Percentiles rank a stretch among this genome's conserved stretches.
Evolutionary conservation across 2,797 vertebrate genomes (phyloP).

Genomic region (Neoniphon sammara): DNA sequence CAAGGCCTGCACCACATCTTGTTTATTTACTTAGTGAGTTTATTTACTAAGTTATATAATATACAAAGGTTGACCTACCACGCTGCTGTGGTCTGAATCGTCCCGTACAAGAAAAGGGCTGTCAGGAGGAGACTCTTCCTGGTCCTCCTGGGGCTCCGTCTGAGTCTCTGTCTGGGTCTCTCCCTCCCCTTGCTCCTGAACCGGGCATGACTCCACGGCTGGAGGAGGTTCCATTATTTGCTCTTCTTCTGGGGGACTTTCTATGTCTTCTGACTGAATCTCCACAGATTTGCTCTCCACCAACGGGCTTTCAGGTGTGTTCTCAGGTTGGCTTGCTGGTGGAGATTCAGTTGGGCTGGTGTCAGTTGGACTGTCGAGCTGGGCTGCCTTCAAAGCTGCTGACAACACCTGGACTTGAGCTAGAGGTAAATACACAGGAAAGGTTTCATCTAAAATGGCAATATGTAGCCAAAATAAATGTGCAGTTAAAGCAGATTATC

Average conservation of each 20-base stretch:
- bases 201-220: slow-evolving; percentile 57
- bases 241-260: slow-evolving; percentile 61
- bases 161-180: slow-evolving; percentile 51
- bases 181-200: slow-evolving; percentile 72
- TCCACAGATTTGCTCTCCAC: slow-evolving; percentile 59
- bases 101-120: slow-evolving; percentile 71
- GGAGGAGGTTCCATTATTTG: slow-evolving; percentile 41
- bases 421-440: slow-evolving; percentile 59
- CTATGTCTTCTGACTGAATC: slow-evolving; percentile 59
- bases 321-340: slow-evolving; percentile 53
- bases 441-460: slow-evolving; percentile 14
- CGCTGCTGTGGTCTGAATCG: slow-evolving; percentile 30
- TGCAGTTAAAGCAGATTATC: not conserved
- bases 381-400: slow-evolving; percentile 89
- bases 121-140: slow-evolving; percentile 66
- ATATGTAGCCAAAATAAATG: not conserved
- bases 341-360: slow-evolving; percentile 52
- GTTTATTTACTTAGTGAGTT: not conserved
- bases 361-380: slow-evolving; percentile 84
- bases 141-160: slow-evolving; percentile 66
- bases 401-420: slow-evolving; percentile 92
- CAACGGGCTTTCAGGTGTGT: not conserved
- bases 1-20: not conserved
- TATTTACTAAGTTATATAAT: not conserved
- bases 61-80: slow-evolving; percentile 29